These are phyloP conservation scores for Hipparchia sbordonii DNA, from an alignment of 2,888 invertebrate species.

Conservation along the genomic window DNA sequence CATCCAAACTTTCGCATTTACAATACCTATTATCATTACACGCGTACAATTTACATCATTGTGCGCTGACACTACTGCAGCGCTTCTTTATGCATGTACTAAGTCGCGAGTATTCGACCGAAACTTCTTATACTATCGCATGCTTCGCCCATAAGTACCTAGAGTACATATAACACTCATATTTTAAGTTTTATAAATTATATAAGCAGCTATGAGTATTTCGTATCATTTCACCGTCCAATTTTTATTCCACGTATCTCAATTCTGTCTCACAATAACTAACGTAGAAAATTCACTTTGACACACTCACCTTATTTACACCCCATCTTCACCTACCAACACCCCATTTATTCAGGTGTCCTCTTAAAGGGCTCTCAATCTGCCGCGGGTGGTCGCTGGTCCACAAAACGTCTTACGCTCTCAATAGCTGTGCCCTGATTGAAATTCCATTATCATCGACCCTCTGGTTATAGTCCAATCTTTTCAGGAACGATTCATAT, in stretches of 20 bases:
- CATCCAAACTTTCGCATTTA: no score
- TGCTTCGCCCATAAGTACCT: no score
- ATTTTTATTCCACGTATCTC: neutral
- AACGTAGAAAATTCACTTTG: neutral
- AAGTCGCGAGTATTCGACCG: no score
- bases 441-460: constrained; percentile 80
- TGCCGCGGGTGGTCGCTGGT: constrained; percentile 44
- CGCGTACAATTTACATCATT: no score
- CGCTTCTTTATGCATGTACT: no score
- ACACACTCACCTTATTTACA: constrained; percentile 6
- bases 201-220: no score
- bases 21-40: no score
- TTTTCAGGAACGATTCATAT: constrained; percentile 51
- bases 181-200: no score
- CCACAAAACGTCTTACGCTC: constrained; percentile 40
- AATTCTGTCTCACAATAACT: neutral
- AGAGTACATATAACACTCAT: no score
- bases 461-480: constrained; percentile 70
- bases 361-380: constrained; percentile 33
- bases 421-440: constrained; percentile 60
- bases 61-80: no score
- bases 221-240: neutral
- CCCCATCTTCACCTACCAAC: constrained; percentile 15
- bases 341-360: constrained; percentile 38
- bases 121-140: no score